Evolutionary conservation across 2,888 invertebrate genomes (phyloP), one percentile per base, ranked within the genome.

Genomic region (Scelioninae gen. 1): DNA sequence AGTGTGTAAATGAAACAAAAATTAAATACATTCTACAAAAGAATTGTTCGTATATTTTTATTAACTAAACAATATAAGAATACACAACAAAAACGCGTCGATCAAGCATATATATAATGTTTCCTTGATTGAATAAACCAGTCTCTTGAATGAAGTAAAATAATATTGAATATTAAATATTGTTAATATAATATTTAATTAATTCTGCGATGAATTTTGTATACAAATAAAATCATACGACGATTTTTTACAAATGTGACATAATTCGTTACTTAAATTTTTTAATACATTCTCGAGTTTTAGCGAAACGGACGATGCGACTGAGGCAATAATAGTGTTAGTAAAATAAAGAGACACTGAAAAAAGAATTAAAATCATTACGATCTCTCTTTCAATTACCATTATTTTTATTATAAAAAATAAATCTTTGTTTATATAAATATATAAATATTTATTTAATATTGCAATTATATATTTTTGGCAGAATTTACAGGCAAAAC

Each of bases 1-100:
- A 34, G 8, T 55, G 49, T 60, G 40, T 38, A 43, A 31, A 43
- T 40, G 55, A 7, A 66, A 40, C 31, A 40, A 66, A 63, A 47
- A 47, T 10, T 43, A 53, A 65, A 65, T 16, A 16, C 43, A 51
- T 45, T 55, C 47, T 60, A 15, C 47, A 51, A 60, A 66, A 51
- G 11, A 51, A 66, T 77, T 62, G 29, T 62, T 63, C 47, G 63
- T 47, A 78, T 69, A 78, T 43, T 77, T 69, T 77, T 77, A 68
- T 77, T 77, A 63, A 62, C 69, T 77, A 69, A 77, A 69, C 77
- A 63, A 63, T 77, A 62, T 77, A 69, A 77, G 77, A 76, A 63
- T 77, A 77, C 76, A 76, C 60, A 66, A 68, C 60, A 68, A 76
- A 66, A 65, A 60, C 65, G 56, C 47, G 58, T 56, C 34, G 65